Evolutionary conservation across 2,888 invertebrate species (phyloP).

Genomic region (Carterocephalus palaemon): DNA sequence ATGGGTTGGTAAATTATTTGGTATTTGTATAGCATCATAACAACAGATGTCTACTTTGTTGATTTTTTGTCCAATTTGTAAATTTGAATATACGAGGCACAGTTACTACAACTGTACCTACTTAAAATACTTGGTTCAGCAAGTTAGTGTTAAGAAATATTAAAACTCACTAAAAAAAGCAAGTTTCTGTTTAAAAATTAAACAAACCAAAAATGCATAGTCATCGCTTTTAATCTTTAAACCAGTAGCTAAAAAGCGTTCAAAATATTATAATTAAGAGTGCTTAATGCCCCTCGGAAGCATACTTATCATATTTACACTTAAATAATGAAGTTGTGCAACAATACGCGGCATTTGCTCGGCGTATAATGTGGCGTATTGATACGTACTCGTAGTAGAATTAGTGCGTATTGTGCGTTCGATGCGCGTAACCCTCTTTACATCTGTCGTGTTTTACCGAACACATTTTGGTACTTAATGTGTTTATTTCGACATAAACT

Average conservation of each 20-base stretch:
- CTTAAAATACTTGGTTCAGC: too few relatives aligned
- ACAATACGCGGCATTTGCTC: conserved; percentile 58
- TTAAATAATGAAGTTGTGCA: conserved; percentile 51
- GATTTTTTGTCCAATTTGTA: too few relatives aligned
- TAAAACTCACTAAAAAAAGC: too few relatives aligned
- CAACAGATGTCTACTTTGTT: too few relatives aligned
- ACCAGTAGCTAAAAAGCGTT: conserved; percentile 1
- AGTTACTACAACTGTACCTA: too few relatives aligned
- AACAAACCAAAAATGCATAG: too few relatives aligned
- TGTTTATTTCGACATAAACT: conserved; percentile 13
- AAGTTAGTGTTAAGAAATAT: too few relatives aligned
- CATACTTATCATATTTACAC: conserved; percentile 25
- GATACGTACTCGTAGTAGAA: conserved; percentile 51
- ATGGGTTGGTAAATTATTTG: too few relatives aligned
- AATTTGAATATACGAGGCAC: too few relatives aligned
- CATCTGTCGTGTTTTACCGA: conserved; percentile 64
- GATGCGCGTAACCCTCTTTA: conserved; percentile 41
- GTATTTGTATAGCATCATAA: too few relatives aligned
- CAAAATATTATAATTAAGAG: conserved; percentile 4
- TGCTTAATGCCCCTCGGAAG: conserved; percentile 1
- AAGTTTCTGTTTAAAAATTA: too few relatives aligned
- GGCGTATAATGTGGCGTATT: conserved; percentile 56
- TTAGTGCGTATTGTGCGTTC: conserved; percentile 66
- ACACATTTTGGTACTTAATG: conserved; percentile 15
- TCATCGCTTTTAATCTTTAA: neutral